Base-by-base conservation (phyloP, 2,797 vertebrate genomes). In the Muraenolepis orangiensis region DNA sequence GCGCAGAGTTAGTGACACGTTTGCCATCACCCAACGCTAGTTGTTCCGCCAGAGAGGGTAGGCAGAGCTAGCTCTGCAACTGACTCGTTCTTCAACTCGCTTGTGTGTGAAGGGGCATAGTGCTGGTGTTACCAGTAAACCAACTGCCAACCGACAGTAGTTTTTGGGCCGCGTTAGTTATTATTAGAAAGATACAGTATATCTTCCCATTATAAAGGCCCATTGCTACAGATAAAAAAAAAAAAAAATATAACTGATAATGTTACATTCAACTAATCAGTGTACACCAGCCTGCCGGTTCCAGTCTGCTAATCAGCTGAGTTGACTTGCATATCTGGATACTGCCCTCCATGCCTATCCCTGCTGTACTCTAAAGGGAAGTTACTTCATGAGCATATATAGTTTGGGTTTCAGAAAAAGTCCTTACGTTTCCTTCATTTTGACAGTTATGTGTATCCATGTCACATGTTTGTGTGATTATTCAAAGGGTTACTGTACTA, bases 391-490 rank as follows among this genome's bases (percentile, higher is more conserved):
- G 46, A 6, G 2, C 7, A 51, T 5, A 34, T 34, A 34, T 1
- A 51, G 20, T 51, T 51, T 51, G 20, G 46, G 46, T 20, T n/a
- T n/a, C 46, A 20, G 20, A 51, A 51, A 66, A 66, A 66, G 28
- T 4, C 1, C 23, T 66, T 28, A 10, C 8, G 8, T 28, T n/a
- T 84, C 72, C 74, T 80, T 0, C 77, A 79, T 75, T 80, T 70
- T 42, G 32, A 20, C 74, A 57, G 72, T 11, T 36, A 6, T 71
- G 70, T 67, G 71, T 26, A 28, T 40, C 4, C 23, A n/a, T 18
- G 64, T 66, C 2, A 14, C 10, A 12, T 66, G 64, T 66, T 13
- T 29, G 28, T 66, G 64, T 29, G 10, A 12, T 20, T n/a, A 66
- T 66, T 29, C 26, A 66, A 66, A 23, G 16, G 31, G 68, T 77